A percentile compares a stretch with the other conserved stretches of the same genome.
These are phyloP conservation scores for Eptatretus burgeri DNA, from an alignment of 2,113 vertebrate species.

Conservation along the genomic window DNA sequence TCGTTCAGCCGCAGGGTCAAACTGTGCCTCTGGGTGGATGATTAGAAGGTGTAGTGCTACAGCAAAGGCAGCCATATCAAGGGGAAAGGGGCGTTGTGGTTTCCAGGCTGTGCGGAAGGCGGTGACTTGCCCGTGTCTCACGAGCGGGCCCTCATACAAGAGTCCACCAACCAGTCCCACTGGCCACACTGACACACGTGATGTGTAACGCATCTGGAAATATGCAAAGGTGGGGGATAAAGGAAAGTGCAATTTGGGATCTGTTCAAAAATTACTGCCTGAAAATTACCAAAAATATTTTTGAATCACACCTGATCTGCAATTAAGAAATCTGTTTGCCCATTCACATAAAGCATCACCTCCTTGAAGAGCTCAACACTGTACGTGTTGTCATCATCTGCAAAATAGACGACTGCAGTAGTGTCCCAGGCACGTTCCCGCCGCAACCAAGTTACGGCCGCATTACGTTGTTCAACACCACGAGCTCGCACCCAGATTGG, in stretches of 20 bases:
- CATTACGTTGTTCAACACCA: constrained; percentile 33
- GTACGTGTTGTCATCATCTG: constrained; percentile 41
- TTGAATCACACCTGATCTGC: too few relatives aligned
- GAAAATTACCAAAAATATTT: too few relatives aligned
- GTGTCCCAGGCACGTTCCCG: constrained; percentile 17
- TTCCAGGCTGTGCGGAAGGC: constrained; percentile 62
- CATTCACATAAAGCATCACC: constrained; percentile 13
- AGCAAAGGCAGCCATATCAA: constrained; percentile 64
- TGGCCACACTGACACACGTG: constrained; percentile 46
- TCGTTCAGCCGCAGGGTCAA: constrained; percentile 36
- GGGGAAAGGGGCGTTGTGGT: constrained; percentile 42
- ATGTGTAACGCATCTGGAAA: constrained; percentile 41
- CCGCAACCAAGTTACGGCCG: constrained; percentile 29
- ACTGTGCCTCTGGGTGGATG: constrained; percentile 27
- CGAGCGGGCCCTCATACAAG: constrained; percentile 42
- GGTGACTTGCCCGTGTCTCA: constrained; percentile 39
- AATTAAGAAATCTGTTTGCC: too few relatives aligned
- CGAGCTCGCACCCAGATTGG: constrained; percentile 38
- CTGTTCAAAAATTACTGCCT: too few relatives aligned
- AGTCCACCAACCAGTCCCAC: constrained; percentile 59
- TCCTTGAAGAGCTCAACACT: constrained; percentile 33
- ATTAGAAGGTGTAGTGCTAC: constrained; percentile 33
- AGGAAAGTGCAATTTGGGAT: not conserved
- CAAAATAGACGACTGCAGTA: constrained; percentile 31
- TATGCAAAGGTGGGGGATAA: constrained; percentile 3